Evolutionary conservation across 1,140 invertebrate genomes (phyloP).

Genomic region (Heliothis subflexa): DNA sequence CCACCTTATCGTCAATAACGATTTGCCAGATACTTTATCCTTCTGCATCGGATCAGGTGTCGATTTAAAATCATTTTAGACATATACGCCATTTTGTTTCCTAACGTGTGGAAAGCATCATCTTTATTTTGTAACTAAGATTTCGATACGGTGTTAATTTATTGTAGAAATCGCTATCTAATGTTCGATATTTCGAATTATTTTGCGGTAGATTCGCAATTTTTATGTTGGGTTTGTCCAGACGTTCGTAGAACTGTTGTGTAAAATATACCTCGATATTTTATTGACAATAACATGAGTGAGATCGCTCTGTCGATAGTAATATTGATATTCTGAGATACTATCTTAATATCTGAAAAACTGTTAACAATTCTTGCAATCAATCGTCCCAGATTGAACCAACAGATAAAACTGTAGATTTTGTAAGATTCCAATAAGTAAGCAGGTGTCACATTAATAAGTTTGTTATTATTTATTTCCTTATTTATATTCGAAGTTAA

Average conservation of each 20-base stretch:
- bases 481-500: background rate
- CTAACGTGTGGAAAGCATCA: constrained; percentile 7
- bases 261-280: background rate
- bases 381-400: too few relatives aligned
- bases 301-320: too few relatives aligned
- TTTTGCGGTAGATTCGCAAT: background rate
- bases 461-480: background rate
- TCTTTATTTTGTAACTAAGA: constrained; percentile 35
- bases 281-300: too few relatives aligned
- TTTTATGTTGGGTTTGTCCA: background rate
- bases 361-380: too few relatives aligned
- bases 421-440: too few relatives aligned
- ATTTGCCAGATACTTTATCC: constrained; percentile 51
- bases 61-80: constrained; percentile 53
- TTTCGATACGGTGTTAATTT: constrained; percentile 10
- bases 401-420: too few relatives aligned
- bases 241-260: background rate
- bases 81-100: constrained; percentile 28
- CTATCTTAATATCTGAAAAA: background rate
- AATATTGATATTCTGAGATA: background rate
- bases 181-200: background rate
- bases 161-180: constrained; percentile 13
- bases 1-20: constrained; percentile 49
- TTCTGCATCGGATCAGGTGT: constrained; percentile 47
- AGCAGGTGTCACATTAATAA: too few relatives aligned